These are phyloP conservation scores for Candoia aspera DNA, from an alignment of 2,113 vertebrate species.

Conservation along the genomic window DNA sequence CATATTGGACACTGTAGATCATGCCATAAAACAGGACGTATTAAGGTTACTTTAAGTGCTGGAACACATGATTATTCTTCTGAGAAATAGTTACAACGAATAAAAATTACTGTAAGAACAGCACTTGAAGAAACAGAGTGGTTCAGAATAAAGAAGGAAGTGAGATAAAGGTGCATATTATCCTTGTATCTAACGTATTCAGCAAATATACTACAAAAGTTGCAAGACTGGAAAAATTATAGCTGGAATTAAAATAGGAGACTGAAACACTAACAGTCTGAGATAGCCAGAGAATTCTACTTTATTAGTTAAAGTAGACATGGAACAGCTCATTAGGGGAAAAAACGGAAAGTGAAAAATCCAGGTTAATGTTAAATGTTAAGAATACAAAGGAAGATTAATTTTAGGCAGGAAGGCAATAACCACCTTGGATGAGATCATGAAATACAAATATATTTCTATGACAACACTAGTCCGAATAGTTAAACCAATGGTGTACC, in stretches of 20 bases:
- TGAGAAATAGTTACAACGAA: background rate
- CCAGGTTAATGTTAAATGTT: background rate
- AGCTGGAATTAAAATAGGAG: background rate
- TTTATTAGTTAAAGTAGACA: background rate
- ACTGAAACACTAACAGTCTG: background rate
- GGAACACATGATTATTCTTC: background rate
- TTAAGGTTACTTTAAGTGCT: too few relatives aligned
- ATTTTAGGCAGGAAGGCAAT: background rate
- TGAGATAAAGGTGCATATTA: background rate
- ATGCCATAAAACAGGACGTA: too few relatives aligned
- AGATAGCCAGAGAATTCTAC: background rate
- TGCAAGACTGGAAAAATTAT: background rate
- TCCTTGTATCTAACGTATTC: background rate
- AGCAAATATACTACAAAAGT: background rate
- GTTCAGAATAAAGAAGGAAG: background rate
- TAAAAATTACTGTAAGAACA: background rate
- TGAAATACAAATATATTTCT: background rate
- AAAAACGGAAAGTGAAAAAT: background rate
- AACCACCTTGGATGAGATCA: background rate
- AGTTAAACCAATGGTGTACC: background rate
- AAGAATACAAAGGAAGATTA: background rate
- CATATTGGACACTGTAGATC: too few relatives aligned
- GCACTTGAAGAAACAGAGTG: background rate
- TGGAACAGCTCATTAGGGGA: background rate
- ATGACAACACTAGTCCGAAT: background rate